A percentile compares a stretch with the other conserved stretches of the same genome.
Conservation (phyloP, 2,888 invertebrate species). For the Phorcus lineatus region DNA sequence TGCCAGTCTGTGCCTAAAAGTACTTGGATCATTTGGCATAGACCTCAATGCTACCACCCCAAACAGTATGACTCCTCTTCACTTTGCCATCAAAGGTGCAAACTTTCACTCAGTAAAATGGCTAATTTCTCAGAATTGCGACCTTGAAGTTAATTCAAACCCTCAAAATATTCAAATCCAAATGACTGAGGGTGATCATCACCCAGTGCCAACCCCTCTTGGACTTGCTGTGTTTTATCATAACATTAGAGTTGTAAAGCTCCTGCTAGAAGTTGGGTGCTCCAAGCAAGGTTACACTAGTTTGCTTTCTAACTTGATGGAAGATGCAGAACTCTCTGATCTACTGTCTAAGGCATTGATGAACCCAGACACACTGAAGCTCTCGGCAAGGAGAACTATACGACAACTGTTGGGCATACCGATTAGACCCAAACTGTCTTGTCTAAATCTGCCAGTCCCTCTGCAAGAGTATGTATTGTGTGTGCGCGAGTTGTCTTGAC, state of each 20-base stretch:
- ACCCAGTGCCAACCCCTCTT: conserved; percentile 30
- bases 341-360: conserved; percentile 28
- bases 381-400: conserved; percentile 26
- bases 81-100: conserved; percentile 42
- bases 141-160: conserved; percentile 19
- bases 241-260: conserved; percentile 32
- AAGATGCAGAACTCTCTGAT: conserved; percentile 20
- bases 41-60: conserved; percentile 41
- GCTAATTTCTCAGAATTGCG: conserved; percentile 41
- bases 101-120: conserved; percentile 40
- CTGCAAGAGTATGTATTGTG: too few species aligned
- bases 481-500: too few species aligned
- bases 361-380: conserved; percentile 35
- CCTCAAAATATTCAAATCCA: neutral
- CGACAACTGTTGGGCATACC: conserved; percentile 18
- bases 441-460: too few species aligned
- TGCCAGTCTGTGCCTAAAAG: conserved; percentile 40
- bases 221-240: conserved; percentile 40
- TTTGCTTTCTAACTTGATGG: conserved; percentile 29
- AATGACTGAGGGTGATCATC: neutral
- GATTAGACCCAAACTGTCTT: neutral
- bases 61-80: conserved; percentile 38
- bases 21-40: conserved; percentile 32
- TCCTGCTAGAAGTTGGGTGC: conserved; percentile 39
- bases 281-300: conserved; percentile 36